Evolutionary conservation across 2,113 vertebrate species (phyloP).

Genomic region (Promerops cafer): DNA sequence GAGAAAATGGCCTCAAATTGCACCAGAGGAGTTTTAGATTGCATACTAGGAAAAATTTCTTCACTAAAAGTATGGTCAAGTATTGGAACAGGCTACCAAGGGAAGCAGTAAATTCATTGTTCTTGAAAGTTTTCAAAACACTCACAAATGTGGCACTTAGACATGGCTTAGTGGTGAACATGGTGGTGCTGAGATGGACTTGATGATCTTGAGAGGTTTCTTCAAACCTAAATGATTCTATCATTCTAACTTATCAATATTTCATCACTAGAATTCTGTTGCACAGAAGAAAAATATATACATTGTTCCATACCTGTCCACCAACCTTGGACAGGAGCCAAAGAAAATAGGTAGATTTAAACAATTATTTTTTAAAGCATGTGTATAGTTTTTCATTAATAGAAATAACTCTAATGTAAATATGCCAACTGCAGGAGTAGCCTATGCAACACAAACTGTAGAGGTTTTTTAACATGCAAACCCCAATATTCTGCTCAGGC

Average conservation of each 20-base stretch:
- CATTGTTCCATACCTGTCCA: background rate
- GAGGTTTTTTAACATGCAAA: background rate
- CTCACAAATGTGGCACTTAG: background rate
- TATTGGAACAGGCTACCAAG: background rate
- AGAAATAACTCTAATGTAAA: background rate
- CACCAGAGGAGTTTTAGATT: background rate
- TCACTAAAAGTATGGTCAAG: background rate
- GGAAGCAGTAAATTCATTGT: background rate
- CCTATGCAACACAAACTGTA: background rate
- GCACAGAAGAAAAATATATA: background rate
- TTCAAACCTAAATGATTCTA: background rate
- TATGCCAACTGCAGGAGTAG: background rate
- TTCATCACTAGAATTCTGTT: background rate
- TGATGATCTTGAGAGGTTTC: background rate
- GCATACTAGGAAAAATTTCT: background rate
- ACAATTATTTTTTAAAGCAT: background rate
- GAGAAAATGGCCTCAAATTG: background rate
- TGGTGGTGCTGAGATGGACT: background rate
- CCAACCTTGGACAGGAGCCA: background rate
- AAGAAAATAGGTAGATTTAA: background rate
- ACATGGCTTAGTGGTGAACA: background rate
- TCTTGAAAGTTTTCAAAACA: background rate
- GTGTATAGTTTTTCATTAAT: background rate
- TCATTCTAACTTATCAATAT: background rate
- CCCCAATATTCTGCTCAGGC: background rate